Evolutionary conservation across 2,888 invertebrate genomes (phyloP).

Genomic region (Aproaerema taeniolella): DNA sequence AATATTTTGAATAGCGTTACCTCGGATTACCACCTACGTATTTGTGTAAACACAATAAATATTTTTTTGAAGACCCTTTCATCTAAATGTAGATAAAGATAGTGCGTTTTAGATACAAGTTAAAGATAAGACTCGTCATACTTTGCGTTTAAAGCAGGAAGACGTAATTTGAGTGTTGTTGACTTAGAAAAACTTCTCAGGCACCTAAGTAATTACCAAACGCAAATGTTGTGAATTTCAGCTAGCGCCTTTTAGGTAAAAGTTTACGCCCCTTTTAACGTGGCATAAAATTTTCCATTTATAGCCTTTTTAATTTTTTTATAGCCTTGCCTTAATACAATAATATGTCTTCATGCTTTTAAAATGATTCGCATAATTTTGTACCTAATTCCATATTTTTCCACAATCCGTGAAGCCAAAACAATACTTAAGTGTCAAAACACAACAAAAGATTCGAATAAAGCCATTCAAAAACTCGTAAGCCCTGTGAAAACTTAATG

Average conservation of each 20-base stretch:
- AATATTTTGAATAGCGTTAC: conserved; percentile 46
- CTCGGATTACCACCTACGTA: conserved; percentile 75
- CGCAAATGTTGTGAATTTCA: no score
- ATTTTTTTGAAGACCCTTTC: conserved; percentile 56
- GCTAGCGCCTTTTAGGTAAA: no score
- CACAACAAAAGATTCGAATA: neutral
- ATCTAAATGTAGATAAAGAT: conserved; percentile 52
- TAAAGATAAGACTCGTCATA: conserved; percentile 24
- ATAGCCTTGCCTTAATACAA: no score
- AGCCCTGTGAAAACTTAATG: conserved; percentile 6
- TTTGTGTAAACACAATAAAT: conserved; percentile 76
- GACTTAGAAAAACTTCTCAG: no score
- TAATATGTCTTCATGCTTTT: no score
- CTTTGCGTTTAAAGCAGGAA: conserved; percentile 22
- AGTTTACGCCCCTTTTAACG: no score
- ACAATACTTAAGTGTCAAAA: neutral
- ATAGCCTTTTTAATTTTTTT: no score
- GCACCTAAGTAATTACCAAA: no score
- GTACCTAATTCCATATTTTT: no score
- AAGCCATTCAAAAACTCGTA: neutral
- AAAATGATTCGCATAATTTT: no score
- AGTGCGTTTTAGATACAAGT: conserved; percentile 38
- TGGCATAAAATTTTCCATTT: no score
- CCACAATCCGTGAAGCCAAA: no score
- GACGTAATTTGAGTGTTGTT: conserved; percentile 27